Percentiles rank a stretch among this genome's conserved stretches.
Conservation (phyloP, 1,140 invertebrate species). For the Cryptotermes secundus region DNA sequence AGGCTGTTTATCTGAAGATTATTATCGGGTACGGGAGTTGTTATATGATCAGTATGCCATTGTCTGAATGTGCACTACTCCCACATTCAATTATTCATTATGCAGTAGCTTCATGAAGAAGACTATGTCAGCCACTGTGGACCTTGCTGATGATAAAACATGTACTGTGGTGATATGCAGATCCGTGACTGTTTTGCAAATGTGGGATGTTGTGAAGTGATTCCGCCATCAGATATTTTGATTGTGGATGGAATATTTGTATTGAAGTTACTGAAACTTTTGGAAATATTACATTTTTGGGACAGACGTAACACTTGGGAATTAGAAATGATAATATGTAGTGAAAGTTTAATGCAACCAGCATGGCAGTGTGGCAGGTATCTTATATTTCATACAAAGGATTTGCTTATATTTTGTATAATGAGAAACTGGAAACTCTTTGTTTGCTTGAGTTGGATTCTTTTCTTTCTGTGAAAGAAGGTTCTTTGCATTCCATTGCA, state of each 20-base stretch:
- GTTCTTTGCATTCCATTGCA: neutral
- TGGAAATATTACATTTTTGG: neutral
- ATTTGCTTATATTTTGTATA: neutral
- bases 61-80: conserved; percentile 61
- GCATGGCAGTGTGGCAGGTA: neutral
- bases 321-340: neutral
- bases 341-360: neutral
- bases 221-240: neutral
- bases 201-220: neutral
- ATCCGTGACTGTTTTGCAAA: neutral
- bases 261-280: neutral
- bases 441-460: neutral
- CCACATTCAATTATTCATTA: neutral
- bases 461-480: conserved; percentile 19
- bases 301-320: neutral
- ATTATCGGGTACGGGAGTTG: conserved; percentile 89
- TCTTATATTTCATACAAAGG: too few relatives aligned
- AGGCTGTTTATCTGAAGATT: conserved; percentile 92
- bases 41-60: conserved; percentile 98
- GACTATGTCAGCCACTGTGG: neutral
- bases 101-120: too few relatives aligned
- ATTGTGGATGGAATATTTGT: neutral
- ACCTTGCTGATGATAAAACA: neutral
- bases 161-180: neutral
- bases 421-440: neutral